Percentiles rank a stretch among this genome's conserved stretches.
phyloP scores from a whole-genome alignment of 2,797 vertebrate species.

The Podarcis lilfordi region DNA sequence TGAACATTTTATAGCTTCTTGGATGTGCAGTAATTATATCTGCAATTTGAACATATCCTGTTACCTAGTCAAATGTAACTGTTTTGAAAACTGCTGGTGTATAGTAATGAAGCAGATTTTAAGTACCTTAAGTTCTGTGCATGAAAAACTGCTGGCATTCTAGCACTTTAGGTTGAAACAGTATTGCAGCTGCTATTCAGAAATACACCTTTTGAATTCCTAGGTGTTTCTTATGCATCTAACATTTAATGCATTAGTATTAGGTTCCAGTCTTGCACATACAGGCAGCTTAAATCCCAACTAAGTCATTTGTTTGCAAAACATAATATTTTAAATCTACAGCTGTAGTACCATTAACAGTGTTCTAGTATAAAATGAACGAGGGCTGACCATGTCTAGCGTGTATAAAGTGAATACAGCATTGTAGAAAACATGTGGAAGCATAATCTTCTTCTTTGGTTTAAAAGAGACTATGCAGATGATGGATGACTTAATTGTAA shows the following conservation, averaged over 20 bases:
- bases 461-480: constrained; percentile 9
- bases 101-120: constrained; percentile 81
- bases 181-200: constrained; percentile 74
- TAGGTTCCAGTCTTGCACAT: constrained; percentile 25
- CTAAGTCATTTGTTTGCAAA: constrained; percentile 61
- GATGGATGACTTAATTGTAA: constrained; percentile 63
- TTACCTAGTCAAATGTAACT: constrained; percentile 81
- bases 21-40: constrained; percentile 77
- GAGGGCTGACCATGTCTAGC: constrained; percentile 62
- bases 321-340: constrained; percentile 75
- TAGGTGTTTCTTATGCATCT: constrained; percentile 17
- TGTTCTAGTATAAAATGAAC: constrained; percentile 54
- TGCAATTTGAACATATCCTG: constrained; percentile 78
- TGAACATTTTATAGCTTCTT: constrained; percentile 78
- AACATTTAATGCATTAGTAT: constrained; percentile 49
- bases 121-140: constrained; percentile 80
- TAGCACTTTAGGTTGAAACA: constrained; percentile 77
- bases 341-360: constrained; percentile 63
- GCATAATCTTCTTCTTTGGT: constrained; percentile 52
- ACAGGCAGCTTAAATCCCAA: background rate
- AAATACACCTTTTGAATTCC: constrained; percentile 76
- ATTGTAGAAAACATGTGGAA: constrained; percentile 64
- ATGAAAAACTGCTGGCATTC: constrained; percentile 77
- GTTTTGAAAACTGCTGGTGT: constrained; percentile 75
- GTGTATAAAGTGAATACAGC: constrained; percentile 68